phyloP scores from a whole-genome alignment of 2,113 vertebrate species.

The Kryptolebias marmoratus region DNA sequence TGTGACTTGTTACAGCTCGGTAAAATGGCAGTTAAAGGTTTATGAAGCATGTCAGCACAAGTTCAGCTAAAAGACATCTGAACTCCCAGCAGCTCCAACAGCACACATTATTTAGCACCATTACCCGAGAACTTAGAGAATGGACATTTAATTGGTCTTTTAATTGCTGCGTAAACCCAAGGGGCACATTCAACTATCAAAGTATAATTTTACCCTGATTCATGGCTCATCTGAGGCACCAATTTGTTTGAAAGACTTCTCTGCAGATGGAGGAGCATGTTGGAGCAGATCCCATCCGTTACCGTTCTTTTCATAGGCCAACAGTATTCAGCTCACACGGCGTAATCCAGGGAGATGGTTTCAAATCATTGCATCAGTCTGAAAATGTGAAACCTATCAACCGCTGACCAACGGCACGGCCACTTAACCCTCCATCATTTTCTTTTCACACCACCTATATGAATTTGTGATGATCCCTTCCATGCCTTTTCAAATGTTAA shows the following conservation, averaged over 20 bases:
- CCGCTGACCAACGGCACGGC: constrained; percentile 10
- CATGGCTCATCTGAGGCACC: constrained; percentile 27
- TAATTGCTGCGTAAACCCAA: constrained; percentile 68
- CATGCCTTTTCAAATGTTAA: constrained; percentile 11
- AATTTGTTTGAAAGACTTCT: constrained; percentile 16
- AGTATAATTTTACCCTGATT: constrained; percentile 32
- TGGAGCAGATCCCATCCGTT: constrained; percentile 18
- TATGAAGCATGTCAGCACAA: constrained; percentile 51
- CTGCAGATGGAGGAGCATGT: constrained; percentile 45
- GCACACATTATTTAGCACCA: constrained; percentile 46
- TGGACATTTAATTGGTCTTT: constrained; percentile 65
- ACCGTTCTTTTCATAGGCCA: background rate
- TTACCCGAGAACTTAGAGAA: constrained; percentile 53
- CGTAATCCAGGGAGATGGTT: constrained; percentile 2
- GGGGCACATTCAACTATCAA: constrained; percentile 6
- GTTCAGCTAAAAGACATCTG: constrained; percentile 49
- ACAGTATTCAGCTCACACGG: background rate
- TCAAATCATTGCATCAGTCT: constrained; percentile 22
- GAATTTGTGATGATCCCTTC: constrained; percentile 9
- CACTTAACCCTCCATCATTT: constrained; percentile 25
- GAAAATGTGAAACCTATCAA: constrained; percentile 27
- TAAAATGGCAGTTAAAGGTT: constrained; percentile 63
- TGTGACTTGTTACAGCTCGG: constrained; percentile 29
- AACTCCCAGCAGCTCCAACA: constrained; percentile 19
- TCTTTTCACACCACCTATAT: constrained; percentile 5